These are phyloP conservation scores for Echeneis naucrates DNA, from an alignment of 2,797 vertebrate genomes.

Conservation along the genomic window DNA sequence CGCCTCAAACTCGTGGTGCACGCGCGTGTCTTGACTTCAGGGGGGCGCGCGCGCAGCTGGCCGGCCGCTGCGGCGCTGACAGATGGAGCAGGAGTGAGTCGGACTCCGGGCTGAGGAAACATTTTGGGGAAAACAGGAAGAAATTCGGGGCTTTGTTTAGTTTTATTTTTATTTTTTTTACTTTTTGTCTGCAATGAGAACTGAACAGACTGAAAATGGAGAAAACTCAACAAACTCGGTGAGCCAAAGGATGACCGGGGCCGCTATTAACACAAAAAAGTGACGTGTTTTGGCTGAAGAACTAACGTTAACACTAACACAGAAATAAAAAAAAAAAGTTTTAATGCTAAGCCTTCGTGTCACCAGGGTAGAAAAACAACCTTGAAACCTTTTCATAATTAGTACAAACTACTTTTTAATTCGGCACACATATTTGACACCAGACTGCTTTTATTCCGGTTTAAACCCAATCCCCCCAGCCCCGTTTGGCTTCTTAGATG, in stretches of 20 bases:
- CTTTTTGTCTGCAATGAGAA: slow-evolving; percentile 81
- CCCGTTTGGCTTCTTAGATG: neutral
- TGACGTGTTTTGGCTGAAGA: slow-evolving; percentile 33
- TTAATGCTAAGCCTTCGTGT: neutral
- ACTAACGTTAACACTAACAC: slow-evolving; percentile 64
- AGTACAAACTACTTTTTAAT: neutral
- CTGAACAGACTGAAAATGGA: slow-evolving; percentile 78
- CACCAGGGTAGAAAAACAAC: neutral
- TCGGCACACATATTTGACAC: neutral
- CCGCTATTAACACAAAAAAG: slow-evolving; percentile 31
- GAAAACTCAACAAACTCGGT: slow-evolving; percentile 82
- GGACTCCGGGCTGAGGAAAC: slow-evolving; percentile 34
- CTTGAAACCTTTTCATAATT: fast-evolving
- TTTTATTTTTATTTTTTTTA: slow-evolving; percentile 12
- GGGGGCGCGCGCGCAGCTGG: slow-evolving; percentile 59
- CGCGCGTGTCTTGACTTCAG: slow-evolving; percentile 35
- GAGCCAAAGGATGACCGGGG: slow-evolving; percentile 66
- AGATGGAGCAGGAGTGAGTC: slow-evolving; percentile 76
- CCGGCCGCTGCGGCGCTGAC: slow-evolving; percentile 50
- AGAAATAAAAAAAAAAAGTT: neutral
- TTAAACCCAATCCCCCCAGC: neutral
- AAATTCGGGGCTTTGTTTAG: slow-evolving; percentile 19
- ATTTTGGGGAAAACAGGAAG: slow-evolving; percentile 47
- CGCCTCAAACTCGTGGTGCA: neutral
- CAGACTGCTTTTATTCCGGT: neutral